phyloP scores from a whole-genome alignment of 2,113 vertebrate genomes.

The Engystomops pustulosus region DNA sequence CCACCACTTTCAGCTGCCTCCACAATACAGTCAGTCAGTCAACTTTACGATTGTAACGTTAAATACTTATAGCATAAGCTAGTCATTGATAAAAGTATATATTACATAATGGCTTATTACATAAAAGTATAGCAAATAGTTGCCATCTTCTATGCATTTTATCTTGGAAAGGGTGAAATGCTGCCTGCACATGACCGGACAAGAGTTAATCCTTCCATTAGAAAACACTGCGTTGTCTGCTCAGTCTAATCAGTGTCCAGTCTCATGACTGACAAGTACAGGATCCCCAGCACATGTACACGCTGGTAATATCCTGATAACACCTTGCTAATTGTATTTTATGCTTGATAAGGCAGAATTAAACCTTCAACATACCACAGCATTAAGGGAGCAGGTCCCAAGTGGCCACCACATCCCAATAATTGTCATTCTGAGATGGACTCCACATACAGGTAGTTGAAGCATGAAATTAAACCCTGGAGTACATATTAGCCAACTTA shows the following conservation, averaged over 20 bases:
- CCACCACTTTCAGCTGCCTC: conserved; percentile 8
- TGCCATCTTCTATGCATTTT: no score
- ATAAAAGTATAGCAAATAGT: neutral
- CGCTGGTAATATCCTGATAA: conserved; percentile 17
- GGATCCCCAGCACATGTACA: neutral
- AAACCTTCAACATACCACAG: conserved; percentile 44
- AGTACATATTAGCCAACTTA: conserved; percentile 46
- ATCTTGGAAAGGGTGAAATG: neutral
- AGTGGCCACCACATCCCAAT: neutral
- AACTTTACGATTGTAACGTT: neutral
- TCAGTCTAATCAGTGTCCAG: neutral
- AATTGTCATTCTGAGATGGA: neutral
- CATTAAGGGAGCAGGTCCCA: conserved; percentile 48
- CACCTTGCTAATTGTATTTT: conserved; percentile 44
- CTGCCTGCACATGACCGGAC: neutral
- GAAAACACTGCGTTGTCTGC: neutral
- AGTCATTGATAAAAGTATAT: no score
- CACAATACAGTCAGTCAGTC: neutral
- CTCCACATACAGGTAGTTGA: conserved; percentile 53
- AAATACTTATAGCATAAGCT: neutral
- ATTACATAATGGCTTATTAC: neutral
- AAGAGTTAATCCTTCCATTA: conserved; percentile 10
- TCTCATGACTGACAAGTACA: accelerated
- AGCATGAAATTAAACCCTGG: conserved; percentile 65
- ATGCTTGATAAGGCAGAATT: conserved; percentile 36